phyloP scores from a whole-genome alignment of 2,888 invertebrate genomes.

The Panopea generosa region DNA sequence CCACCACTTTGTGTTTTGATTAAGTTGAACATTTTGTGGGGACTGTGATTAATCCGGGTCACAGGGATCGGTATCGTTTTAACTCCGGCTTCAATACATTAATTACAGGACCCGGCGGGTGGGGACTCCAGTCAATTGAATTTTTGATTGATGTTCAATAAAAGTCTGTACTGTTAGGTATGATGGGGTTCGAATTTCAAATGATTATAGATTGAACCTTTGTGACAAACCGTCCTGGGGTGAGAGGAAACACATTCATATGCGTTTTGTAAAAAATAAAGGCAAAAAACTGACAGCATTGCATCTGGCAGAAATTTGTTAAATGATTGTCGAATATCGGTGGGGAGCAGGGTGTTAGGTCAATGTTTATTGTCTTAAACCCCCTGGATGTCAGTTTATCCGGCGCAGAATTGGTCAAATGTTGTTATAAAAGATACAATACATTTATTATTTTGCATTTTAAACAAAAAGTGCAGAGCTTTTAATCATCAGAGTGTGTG shows the following conservation, averaged over 20 bases:
- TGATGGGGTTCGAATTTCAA: constrained; percentile 59
- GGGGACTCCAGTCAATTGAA: constrained; percentile 58
- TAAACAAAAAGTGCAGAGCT: no score
- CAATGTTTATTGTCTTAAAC: no score
- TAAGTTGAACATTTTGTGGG: constrained; percentile 56
- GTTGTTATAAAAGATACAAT: no score
- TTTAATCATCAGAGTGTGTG: no score
- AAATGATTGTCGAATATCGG: background rate
- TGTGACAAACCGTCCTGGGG: constrained; percentile 31
- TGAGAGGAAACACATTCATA: constrained; percentile 33
- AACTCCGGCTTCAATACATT: constrained; percentile 60
- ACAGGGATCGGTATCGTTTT: constrained; percentile 41
- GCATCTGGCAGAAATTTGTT: constrained; percentile 39
- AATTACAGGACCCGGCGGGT: constrained; percentile 66
- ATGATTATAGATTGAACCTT: constrained; percentile 59
- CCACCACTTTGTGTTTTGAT: constrained; percentile 58
- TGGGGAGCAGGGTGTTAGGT: no score
- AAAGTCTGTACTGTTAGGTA: constrained; percentile 60
- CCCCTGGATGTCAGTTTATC: no score
- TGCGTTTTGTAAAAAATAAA: constrained; percentile 30
- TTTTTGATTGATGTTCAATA: constrained; percentile 65
- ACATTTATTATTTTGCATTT: no score
- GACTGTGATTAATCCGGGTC: constrained; percentile 64
- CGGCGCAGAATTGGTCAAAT: no score
- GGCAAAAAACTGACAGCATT: constrained; percentile 20